Base-by-base conservation (phyloP, 2,888 invertebrate genomes). In the Drosophila sordidula region DNA sequence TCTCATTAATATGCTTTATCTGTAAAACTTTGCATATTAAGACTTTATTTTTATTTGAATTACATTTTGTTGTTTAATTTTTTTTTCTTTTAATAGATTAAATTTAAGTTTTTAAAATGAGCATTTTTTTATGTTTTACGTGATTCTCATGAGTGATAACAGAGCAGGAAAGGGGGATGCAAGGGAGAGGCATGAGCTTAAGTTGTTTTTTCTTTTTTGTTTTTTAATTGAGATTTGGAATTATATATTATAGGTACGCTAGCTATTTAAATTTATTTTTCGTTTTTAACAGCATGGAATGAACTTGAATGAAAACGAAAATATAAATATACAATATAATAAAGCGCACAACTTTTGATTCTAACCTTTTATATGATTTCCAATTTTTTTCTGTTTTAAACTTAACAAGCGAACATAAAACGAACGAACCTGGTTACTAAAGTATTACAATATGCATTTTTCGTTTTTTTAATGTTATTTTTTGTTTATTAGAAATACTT, bases 361-460 rank as follows among this genome's bases (percentile, higher is more conserved):
- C 26, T 5, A 56, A 59, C 46, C 12, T 34, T 50, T 58, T 62
- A 64, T 36, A 45, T 51, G 39, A 45, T 54, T 71, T 32, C 45
- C 54, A 32, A 52, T 51, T 49, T 64, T 42, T 25, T 50, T 61
- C 41, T 38, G 36, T 51, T 65, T 72, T 67, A 83, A 83, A 84
- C 83, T 86, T 83, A 83, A 87, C 83, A 86, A 80, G 80, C 87
- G 55, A 83, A 70, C 84, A 76, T 70, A 80, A 79, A 73, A 68
- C 61, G 39, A 62, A 62, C 50, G 41, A 61, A 58, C 44, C 61
- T 62, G 61, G 9, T 34, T 41, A 45, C 32, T 59, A 42, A 59
- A 34, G n/a, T 49, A 70, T 82, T 70, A 80, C 58, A 70, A 63
- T 78, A 70, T 70, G 75, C 63, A 54, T 55, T 76, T 67, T 49